phyloP scores from a whole-genome alignment of 2,797 vertebrate species.

The Phrynocephalus forsythii region DNA sequence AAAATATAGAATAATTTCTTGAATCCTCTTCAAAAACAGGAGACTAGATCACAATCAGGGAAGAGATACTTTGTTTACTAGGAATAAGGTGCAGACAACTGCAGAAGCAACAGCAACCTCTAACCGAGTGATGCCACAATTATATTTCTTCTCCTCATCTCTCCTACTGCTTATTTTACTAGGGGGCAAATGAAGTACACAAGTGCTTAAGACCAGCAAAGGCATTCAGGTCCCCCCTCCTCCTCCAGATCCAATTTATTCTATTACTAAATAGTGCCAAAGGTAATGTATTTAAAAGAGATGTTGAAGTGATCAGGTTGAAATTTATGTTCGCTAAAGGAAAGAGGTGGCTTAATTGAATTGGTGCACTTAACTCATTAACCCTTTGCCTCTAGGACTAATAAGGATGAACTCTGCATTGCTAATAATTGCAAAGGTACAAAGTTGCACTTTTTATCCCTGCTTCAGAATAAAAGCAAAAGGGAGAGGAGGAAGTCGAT shows the following conservation, averaged over 20 bases:
- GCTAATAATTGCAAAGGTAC: conserved; percentile 69
- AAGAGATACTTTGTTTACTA: background rate
- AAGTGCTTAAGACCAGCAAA: conserved; percentile 29
- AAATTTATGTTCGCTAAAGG: conserved; percentile 80
- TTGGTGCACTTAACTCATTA: conserved; percentile 81
- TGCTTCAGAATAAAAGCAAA: conserved; percentile 7
- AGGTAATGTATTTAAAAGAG: conserved; percentile 68
- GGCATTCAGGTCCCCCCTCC: conserved; percentile 10
- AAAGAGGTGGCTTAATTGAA: conserved; percentile 82
- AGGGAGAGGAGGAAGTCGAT: background rate
- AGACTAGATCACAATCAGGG: background rate
- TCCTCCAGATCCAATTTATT: conserved; percentile 66
- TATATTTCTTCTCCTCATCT: conserved; percentile 31
- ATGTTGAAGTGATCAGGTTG: conserved; percentile 74
- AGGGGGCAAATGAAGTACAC: conserved; percentile 44
- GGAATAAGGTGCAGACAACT: background rate
- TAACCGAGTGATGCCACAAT: conserved; percentile 20
- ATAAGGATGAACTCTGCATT: conserved; percentile 72
- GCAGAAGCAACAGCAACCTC: background rate
- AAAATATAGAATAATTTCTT: background rate
- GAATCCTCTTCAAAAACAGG: background rate
- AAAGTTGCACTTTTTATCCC: conserved; percentile 59
- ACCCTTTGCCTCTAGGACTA: conserved; percentile 77
- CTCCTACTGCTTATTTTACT: conserved; percentile 36
- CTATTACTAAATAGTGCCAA: conserved; percentile 71